Evolutionary conservation across 2,113 vertebrate genomes (phyloP).

Genomic region (Daboia siamensis): DNA sequence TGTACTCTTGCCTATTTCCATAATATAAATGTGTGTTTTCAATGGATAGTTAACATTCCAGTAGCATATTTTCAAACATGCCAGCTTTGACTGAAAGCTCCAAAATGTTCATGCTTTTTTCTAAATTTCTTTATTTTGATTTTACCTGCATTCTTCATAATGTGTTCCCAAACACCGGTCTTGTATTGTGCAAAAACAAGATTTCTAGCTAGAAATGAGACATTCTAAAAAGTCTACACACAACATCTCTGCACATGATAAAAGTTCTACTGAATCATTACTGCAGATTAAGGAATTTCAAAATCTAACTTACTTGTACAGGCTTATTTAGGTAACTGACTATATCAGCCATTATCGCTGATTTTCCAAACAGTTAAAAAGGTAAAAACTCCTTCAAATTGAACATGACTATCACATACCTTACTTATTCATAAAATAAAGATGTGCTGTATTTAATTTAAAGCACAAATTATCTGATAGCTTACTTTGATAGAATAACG

Average conservation of each 20-base stretch:
- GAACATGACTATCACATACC: neutral
- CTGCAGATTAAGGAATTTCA: neutral
- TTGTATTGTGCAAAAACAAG: neutral
- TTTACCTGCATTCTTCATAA: neutral
- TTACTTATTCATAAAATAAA: constrained; percentile 47
- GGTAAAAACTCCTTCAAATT: neutral
- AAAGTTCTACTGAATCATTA: neutral
- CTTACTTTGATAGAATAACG: constrained; percentile 40
- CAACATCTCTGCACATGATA: neutral
- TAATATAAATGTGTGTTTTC: neutral
- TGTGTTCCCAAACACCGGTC: neutral
- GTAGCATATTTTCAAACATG: neutral
- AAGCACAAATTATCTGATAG: constrained; percentile 37
- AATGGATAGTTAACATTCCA: neutral
- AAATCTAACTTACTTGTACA: too few relatives aligned
- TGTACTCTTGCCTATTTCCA: neutral
- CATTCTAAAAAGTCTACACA: neutral
- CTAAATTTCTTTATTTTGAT: neutral
- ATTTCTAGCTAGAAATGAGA: neutral
- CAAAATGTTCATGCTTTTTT: neutral
- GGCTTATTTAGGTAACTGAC: neutral
- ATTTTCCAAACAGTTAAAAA: neutral
- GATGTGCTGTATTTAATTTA: constrained; percentile 38
- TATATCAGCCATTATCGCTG: neutral
- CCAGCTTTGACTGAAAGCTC: neutral